These are phyloP conservation scores for Steromphala cineraria DNA, from an alignment of 2,888 invertebrate genomes.

Conservation along the genomic window DNA sequence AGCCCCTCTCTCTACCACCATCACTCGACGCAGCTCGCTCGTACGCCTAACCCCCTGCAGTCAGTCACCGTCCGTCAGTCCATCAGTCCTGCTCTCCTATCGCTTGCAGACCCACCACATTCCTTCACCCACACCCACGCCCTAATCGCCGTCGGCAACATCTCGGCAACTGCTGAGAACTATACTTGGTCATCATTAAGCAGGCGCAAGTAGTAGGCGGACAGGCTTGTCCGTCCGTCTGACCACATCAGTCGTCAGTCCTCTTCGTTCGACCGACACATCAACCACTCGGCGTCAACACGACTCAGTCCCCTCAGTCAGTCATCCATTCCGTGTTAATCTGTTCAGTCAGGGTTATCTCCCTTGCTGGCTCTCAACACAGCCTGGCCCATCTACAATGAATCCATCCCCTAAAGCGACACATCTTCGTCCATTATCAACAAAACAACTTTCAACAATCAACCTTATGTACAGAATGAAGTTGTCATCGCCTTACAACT, in stretches of 20 bases:
- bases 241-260: not conserved
- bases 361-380: not conserved
- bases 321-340: not conserved
- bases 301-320: not conserved
- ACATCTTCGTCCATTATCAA: conserved; percentile 4
- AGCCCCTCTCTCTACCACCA: not conserved
- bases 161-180: not conserved
- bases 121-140: not conserved
- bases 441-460: conserved; percentile 9
- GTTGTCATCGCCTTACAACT: conserved; percentile 20
- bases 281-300: not conserved
- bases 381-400: conserved; percentile 14
- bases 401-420: conserved; percentile 8
- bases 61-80: not conserved
- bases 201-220: not conserved
- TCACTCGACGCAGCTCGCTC: conserved; percentile 8
- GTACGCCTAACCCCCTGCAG: not conserved
- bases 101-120: not conserved
- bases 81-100: not conserved
- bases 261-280: not conserved
- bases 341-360: not conserved
- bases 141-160: not conserved
- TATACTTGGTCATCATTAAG: not conserved
- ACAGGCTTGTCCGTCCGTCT: not conserved
- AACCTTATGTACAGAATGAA: conserved; percentile 14